Evolutionary conservation across 2,888 invertebrate species (phyloP).

Genomic region (Cephus nigrinus): DNA sequence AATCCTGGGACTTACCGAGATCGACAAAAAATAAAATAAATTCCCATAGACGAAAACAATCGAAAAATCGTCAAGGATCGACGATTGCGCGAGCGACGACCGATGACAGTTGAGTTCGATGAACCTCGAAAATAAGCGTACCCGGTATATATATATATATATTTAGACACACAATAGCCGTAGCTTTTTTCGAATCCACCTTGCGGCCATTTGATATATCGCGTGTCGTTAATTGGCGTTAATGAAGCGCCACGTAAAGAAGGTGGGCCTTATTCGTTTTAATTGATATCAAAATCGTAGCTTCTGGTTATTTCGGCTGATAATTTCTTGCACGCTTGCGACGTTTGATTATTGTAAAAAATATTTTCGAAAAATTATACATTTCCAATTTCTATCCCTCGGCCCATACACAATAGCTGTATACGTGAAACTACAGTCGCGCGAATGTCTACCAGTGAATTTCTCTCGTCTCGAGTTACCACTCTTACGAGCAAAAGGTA

Average conservation of each 20-base stretch:
- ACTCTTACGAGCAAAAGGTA: not conserved
- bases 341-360: too few relatives aligned
- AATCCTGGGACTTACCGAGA: not conserved
- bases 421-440: not conserved
- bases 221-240: conserved; percentile 36
- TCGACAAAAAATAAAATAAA: not conserved
- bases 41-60: not conserved
- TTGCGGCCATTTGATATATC: conserved; percentile 34
- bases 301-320: not conserved
- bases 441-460: not conserved
- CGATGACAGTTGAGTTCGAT: not conserved
- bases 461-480: not conserved
- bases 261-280: not conserved
- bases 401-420: not conserved
- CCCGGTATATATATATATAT: not conserved
- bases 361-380: not conserved
- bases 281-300: not conserved
- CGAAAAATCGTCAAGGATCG: not conserved
- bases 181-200: not conserved
- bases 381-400: not conserved
- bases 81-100: not conserved
- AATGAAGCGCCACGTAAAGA: conserved; percentile 7
- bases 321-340: too few relatives aligned
- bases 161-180: too few relatives aligned
- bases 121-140: not conserved